Evolutionary conservation across 1,140 invertebrate species (phyloP), one percentile per base, ranked within the genome.

Genomic region (Philopotamus ludificatus): DNA sequence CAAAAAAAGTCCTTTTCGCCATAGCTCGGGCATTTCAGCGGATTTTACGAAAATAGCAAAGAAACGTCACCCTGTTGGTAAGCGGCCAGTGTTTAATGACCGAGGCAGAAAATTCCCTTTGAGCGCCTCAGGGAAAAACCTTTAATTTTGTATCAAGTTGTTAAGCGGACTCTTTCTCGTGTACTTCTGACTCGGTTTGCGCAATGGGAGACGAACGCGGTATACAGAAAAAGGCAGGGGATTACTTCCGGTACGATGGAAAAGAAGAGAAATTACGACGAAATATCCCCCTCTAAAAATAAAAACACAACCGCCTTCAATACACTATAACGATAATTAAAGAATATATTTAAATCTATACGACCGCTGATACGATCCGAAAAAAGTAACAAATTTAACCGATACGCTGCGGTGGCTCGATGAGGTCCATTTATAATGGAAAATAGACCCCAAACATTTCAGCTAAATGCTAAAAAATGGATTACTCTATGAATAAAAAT

Each of bases 11-110:
- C n/a, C n/a, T n/a, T n/a, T n/a, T n/a, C n/a, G n/a, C n/a, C n/a
- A n/a, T n/a, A n/a, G n/a, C n/a, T n/a, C n/a, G n/a, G n/a, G n/a
- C n/a, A n/a, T n/a, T n/a, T n/a, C n/a, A n/a, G n/a, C n/a, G n/a
- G n/a, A n/a, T n/a, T n/a, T n/a, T n/a, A 12, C 28, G 28, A 34
- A 34, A 34, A 34, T 34, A 34, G 15, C 4, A 16, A 47, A 47
- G 44, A 47, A 47, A 47, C 15, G 44, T 47, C 44, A 47, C 44
- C 44, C 44, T 20, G 44, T 20, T 15, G 44, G 44, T 20, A 16
- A 15, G 44, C 44, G 44, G 18, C 44, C 44, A 47, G 44, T 47
- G 44, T 47, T 15, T 47, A 47, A 47, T 47, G 18, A 47, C 28
- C 28, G 28, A 34, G 28, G 28, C 4, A 34, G 28, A 34, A 34